Conservation (phyloP, 1,140 invertebrate genomes). For the Zaprionus africanus region DNA sequence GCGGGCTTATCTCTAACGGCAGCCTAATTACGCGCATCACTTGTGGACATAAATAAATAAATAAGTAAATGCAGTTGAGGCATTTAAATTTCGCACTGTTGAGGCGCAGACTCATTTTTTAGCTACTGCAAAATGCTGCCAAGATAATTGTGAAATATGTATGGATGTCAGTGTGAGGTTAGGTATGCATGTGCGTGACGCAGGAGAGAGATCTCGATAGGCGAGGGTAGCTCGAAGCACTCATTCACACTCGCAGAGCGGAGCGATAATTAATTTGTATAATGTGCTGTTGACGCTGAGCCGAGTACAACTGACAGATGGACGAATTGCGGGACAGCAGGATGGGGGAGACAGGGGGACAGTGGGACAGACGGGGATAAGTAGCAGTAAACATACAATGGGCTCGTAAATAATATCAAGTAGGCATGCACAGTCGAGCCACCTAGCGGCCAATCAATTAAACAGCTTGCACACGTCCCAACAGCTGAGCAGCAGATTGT, state of each 20-base stretch:
- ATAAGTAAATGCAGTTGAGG: neutral
- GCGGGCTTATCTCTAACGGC: neutral
- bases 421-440: slow-evolving; percentile 30
- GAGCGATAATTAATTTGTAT: slow-evolving; percentile 74
- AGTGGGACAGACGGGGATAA: slow-evolving; percentile 44
- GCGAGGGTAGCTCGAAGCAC: neutral
- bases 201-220: neutral
- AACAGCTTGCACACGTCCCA: slow-evolving; percentile 28
- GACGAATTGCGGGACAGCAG: slow-evolving; percentile 1
- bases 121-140: slow-evolving; percentile 57
- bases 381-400: slow-evolving; percentile 61
- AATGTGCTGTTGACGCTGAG: slow-evolving; percentile 64
- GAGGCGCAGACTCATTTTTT: slow-evolving; percentile 39
- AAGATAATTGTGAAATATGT: slow-evolving; percentile 64
- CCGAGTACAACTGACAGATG: slow-evolving; percentile 13
- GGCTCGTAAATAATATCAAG: slow-evolving; percentile 52
- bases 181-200: slow-evolving; percentile 1
- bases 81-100: slow-evolving; percentile 31
- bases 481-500: slow-evolving; percentile 31
- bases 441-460: slow-evolving; percentile 69
- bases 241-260: slow-evolving; percentile 13
- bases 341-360: neutral
- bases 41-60: neutral
- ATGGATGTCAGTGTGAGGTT: neutral
- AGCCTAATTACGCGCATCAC: neutral